Conservation (phyloP, 1,140 invertebrate genomes). For the Chelonus insularis region DNA sequence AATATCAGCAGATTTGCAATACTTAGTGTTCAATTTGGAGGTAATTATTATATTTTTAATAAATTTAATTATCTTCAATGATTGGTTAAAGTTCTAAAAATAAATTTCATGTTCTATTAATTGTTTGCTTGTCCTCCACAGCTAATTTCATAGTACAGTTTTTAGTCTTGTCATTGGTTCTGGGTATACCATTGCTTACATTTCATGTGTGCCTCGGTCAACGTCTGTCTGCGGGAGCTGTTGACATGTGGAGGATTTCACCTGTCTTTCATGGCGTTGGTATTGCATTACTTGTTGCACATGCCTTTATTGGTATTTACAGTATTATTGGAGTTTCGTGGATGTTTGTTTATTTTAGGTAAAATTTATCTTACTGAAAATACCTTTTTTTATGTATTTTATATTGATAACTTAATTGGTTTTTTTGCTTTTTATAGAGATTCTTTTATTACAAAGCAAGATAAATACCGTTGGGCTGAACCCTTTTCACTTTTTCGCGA, state of each 20-base stretch:
- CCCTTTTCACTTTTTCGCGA: conserved; percentile 69
- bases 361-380: conserved; percentile 68
- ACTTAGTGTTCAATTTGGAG: conserved; percentile 84
- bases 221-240: conserved; percentile 78
- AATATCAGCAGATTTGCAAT: conserved; percentile 88
- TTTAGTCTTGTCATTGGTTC: conserved; percentile 76
- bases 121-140: conserved; percentile 56
- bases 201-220: conserved; percentile 85
- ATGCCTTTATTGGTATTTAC: conserved; percentile 83
- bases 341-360: conserved; percentile 82
- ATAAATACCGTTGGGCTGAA: conserved; percentile 82
- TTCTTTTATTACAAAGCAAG: conserved; percentile 81
- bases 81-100: no score
- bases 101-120: background rate
- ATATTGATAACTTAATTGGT: background rate
- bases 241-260: conserved; percentile 92
- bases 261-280: conserved; percentile 89
- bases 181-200: conserved; percentile 85
- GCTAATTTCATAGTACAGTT: conserved; percentile 90
- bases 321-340: conserved; percentile 85
- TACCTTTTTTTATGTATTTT: background rate
- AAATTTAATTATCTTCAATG: background rate
- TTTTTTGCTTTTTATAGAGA: conserved; percentile 62
- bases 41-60: conserved; percentile 58
- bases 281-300: conserved; percentile 76